Evolutionary conservation across 2,888 invertebrate genomes (phyloP), one percentile per base, ranked within the genome.

Genomic region (Eristalis tenax): DNA sequence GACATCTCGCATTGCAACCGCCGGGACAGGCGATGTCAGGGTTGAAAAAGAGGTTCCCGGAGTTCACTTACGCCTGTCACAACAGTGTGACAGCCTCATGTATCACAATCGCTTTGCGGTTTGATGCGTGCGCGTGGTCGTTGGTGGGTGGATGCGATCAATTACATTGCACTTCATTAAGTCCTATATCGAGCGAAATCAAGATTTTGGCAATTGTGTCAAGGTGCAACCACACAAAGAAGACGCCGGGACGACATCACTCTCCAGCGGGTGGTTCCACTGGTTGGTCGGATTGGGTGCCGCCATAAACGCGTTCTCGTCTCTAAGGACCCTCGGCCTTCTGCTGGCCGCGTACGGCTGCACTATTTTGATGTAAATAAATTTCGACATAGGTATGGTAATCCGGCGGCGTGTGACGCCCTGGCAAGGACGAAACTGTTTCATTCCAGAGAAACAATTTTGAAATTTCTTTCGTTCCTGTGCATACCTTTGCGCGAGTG

Each of bases 161-260:
- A 83, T 73, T 65, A 73, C 64, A 64, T 22, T 64, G 64, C 79
- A 65, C 78, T 68, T 74, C 83, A 83, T 83, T 79, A 65, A 65
- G 59, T 69, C 57, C 35, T 69, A 57, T 64, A 79, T 83, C 74
- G 74, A 78, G 57, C 73, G 78, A 59, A 83, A 78, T 83, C 61
- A 78, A 57, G 40, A 71, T 73, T 56, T 78, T 68, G 32, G 59
- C 50, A 73, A 26, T 50, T 50, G 68, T 69, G 73, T 80, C 80
- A 74, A 61, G 68, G 57, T 65, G 26, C 69, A 63, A 15, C 32
- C 61, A 5, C 3, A 61, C 61, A 8, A 13, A 32, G 32, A 32
- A 32, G 32, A 32, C n/a, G 32, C 32, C 32, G n/a, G 38, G 26
- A 11, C n/a, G 23, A 18, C 50, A 18, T 18, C 18, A 50, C 18